Conservation (phyloP, 2,113 vertebrate genomes). For the Neodon shergylaensis region DNA sequence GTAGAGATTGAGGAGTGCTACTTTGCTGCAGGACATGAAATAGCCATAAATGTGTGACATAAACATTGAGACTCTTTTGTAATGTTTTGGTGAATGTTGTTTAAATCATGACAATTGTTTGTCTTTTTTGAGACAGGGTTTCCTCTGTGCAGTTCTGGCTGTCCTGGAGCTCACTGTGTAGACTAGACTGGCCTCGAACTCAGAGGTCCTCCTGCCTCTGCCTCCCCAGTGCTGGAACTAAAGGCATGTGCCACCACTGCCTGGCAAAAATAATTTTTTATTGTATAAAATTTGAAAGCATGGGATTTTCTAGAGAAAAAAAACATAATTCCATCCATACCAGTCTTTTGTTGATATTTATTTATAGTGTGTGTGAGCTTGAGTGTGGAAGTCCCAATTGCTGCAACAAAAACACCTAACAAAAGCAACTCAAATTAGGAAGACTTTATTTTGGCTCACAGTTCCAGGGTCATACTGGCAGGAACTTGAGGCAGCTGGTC, state of each 20-base stretch:
- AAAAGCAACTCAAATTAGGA: not conserved
- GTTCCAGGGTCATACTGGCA: not conserved
- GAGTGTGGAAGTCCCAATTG: no score
- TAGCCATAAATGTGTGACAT: not conserved
- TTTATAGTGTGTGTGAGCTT: not conserved
- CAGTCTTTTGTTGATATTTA: constrained; percentile 13
- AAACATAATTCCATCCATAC: not conserved
- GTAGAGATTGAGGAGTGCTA: not conserved
- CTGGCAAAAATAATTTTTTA: constrained; percentile 23
- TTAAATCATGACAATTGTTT: constrained; percentile 29
- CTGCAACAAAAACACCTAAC: not conserved
- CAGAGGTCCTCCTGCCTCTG: not conserved
- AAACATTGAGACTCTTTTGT: not conserved
- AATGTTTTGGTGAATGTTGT: not conserved
- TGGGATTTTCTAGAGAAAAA: not conserved
- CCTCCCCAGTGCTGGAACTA: not conserved
- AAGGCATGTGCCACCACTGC: not conserved
- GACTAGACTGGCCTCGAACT: not conserved
- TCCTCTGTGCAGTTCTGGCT: not conserved
- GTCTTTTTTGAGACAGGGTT: no score
- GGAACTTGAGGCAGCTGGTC: not conserved
- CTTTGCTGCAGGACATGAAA: constrained; percentile 24
- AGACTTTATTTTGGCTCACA: not conserved
- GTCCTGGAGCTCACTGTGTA: not conserved
- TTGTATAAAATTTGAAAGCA: constrained; percentile 33